Conservation (phyloP, 1,140 invertebrate species). For the Leguminivora glycinivorella region DNA sequence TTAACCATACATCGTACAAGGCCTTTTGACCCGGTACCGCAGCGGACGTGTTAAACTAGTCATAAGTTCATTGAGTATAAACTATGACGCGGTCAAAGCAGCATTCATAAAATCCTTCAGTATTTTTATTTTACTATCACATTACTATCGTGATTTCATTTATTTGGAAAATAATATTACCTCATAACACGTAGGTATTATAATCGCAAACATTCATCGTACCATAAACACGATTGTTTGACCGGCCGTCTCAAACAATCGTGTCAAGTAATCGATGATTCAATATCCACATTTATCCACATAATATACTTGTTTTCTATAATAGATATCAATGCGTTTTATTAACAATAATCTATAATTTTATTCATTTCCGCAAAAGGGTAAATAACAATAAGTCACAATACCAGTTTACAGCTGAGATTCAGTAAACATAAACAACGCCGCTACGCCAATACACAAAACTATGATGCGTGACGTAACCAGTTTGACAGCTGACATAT, state of each 20-base stretch:
- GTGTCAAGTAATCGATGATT: neutral
- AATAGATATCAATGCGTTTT: neutral
- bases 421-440: too few species aligned
- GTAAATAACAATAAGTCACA: neutral
- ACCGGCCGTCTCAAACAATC: neutral
- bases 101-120: too few species aligned
- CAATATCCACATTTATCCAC: slow-evolving; percentile 1
- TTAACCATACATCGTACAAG: too few species aligned
- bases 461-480: too few species aligned
- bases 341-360: neutral
- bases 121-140: neutral
- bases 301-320: neutral
- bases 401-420: neutral
- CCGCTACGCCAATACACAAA: too few species aligned
- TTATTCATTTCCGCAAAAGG: neutral
- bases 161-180: slow-evolving; percentile 14
- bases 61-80: too few species aligned
- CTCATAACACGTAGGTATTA: slow-evolving; percentile 7
- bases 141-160: neutral
- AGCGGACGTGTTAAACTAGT: too few species aligned
- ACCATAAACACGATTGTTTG: slow-evolving; percentile 26
- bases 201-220: neutral
- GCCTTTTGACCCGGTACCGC: too few species aligned
- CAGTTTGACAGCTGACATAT: too few species aligned
- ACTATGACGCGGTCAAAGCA: too few species aligned